phyloP scores from a whole-genome alignment of 2,113 vertebrate genomes.

The Cisticola juncidis region DNA sequence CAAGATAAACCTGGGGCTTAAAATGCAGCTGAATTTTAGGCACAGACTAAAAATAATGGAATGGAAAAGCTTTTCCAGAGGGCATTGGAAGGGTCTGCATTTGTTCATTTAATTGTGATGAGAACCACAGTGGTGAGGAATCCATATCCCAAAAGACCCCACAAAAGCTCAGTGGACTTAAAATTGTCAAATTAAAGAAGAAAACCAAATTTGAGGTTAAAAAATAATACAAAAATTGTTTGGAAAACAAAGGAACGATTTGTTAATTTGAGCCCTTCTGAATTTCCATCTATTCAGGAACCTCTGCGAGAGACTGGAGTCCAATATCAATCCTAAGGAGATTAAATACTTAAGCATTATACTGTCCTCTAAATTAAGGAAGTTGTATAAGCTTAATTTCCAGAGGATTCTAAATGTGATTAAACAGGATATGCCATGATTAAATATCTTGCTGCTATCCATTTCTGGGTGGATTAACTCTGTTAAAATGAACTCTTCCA shows the following conservation, averaged over 20 bases:
- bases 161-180: background rate
- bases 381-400: conserved; percentile 65
- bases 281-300: conserved; percentile 36
- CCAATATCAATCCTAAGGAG: conserved; percentile 59
- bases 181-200: background rate
- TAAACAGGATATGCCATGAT: conserved; percentile 66
- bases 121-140: accelerated
- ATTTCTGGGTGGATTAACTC: conserved; percentile 71
- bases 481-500: conserved; percentile 53
- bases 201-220: background rate
- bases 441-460: conserved; percentile 69
- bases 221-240: background rate
- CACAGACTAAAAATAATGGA: background rate
- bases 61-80: background rate
- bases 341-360: conserved; percentile 70
- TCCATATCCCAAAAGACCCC: background rate
- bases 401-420: conserved; percentile 66
- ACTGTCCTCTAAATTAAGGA: conserved; percentile 63
- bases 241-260: background rate
- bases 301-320: conserved; percentile 21
- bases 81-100: background rate
- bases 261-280: background rate
- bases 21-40: background rate
- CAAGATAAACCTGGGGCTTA: background rate
- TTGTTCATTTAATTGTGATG: background rate